Evolutionary conservation across 2,113 vertebrate species (phyloP).

Genomic region (Petaurus breviceps): DNA sequence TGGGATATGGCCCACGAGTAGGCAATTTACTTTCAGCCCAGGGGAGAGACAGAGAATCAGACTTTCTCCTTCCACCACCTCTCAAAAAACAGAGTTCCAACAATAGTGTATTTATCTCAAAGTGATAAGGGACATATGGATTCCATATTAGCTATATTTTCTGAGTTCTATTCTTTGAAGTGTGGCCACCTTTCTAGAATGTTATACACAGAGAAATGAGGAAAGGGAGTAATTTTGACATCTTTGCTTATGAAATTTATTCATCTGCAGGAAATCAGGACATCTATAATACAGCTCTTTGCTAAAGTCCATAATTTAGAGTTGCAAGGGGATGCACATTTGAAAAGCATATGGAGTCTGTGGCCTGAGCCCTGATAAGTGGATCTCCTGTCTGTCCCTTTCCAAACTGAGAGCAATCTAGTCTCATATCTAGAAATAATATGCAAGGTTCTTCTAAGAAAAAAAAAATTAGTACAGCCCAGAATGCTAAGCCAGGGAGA

Average conservation of each 20-base stretch:
- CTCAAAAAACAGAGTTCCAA: neutral
- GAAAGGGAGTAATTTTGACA: constrained; percentile 42
- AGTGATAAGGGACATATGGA: neutral
- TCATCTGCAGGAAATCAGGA: constrained; percentile 33
- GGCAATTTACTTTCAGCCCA: neutral
- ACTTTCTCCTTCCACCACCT: neutral
- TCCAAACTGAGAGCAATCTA: constrained; percentile 13
- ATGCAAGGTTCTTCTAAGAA: neutral
- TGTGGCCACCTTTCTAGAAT: neutral
- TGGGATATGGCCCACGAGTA: neutral
- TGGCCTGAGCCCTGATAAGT: neutral
- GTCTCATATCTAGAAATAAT: neutral
- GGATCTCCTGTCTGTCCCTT: neutral
- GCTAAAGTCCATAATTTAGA: constrained; percentile 44
- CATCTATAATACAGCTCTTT: constrained; percentile 20
- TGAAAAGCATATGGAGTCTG: neutral
- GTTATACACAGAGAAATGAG: constrained; percentile 8
- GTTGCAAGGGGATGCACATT: constrained; percentile 11
- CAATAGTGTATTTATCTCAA: neutral
- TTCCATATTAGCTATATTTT: neutral
- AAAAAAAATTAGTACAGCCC: neutral
- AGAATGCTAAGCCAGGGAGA: neutral
- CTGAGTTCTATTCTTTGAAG: constrained; percentile 26
- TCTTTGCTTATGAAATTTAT: constrained; percentile 41
- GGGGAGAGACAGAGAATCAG: neutral